phyloP scores from a whole-genome alignment of 2,888 invertebrate species.

The Andrena haemorrhoa region DNA sequence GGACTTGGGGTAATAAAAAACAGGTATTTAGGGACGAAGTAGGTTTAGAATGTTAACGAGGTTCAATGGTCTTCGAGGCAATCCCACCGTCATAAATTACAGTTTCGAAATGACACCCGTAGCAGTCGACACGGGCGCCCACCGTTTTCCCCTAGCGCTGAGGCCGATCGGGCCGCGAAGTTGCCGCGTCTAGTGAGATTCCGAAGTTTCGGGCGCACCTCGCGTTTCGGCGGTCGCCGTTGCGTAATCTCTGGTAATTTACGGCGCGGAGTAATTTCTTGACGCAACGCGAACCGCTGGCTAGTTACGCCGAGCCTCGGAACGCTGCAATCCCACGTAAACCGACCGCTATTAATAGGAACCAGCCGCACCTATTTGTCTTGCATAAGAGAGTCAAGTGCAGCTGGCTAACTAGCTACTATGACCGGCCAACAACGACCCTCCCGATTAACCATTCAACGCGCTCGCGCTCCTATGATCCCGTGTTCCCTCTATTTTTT shows the following conservation, averaged over 20 bases:
- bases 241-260: slow-evolving; percentile 48
- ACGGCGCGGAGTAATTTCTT: slow-evolving; percentile 41
- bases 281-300: slow-evolving; percentile 40
- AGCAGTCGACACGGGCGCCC: background rate
- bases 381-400: slow-evolving; percentile 76
- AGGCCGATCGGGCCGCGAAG: background rate
- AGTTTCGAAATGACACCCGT: slow-evolving; percentile 24
- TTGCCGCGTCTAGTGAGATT: background rate
- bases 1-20: background rate
- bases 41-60: slow-evolving; percentile 12
- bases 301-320: slow-evolving; percentile 31
- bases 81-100: slow-evolving; percentile 17
- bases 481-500: slow-evolving; percentile 3
- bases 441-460: slow-evolving; percentile 42
- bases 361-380: slow-evolving; percentile 77
- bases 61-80: slow-evolving; percentile 14
- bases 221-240: background rate
- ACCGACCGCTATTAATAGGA: slow-evolving; percentile 76
- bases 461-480: background rate
- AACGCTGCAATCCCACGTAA: slow-evolving; percentile 60
- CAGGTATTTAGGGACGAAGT: slow-evolving; percentile 14
- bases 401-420: slow-evolving; percentile 54
- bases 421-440: slow-evolving; percentile 25
- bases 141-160: background rate
- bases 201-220: background rate